Percentiles rank a stretch among this genome's conserved stretches.
These are phyloP conservation scores for Rallus limicola DNA, from an alignment of 2,113 vertebrate species.

Conservation along the genomic window DNA sequence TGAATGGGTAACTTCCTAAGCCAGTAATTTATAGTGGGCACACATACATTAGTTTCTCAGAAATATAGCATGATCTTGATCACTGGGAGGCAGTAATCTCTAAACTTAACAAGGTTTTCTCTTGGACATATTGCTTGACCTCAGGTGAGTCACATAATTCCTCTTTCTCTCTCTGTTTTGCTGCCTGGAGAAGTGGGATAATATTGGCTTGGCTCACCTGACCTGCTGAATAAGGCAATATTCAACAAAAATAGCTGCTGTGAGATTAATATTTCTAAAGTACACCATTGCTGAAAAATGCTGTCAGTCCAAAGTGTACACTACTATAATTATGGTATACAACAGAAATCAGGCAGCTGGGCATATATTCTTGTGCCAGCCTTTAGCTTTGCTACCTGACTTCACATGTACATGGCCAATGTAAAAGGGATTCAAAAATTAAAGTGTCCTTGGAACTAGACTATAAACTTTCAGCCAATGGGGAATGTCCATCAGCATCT, in stretches of 20 bases:
- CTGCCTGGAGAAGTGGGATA: neutral
- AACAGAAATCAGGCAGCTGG: neutral
- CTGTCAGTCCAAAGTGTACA: neutral
- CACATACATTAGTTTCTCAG: neutral
- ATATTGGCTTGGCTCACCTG: neutral
- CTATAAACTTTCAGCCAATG: neutral
- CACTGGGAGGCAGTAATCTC: slow-evolving; percentile 7
- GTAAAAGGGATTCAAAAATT: neutral
- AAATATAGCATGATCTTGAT: neutral
- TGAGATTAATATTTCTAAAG: slow-evolving; percentile 11
- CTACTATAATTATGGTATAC: neutral
- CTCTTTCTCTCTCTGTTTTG: neutral
- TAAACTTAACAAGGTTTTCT: neutral
- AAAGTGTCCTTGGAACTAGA: slow-evolving; percentile 23
- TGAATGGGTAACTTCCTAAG: neutral
- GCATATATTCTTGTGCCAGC: neutral
- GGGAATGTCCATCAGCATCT: neutral
- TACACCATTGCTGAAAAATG: neutral
- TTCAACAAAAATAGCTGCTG: neutral
- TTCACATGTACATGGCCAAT: neutral
- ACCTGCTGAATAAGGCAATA: slow-evolving; percentile 5
- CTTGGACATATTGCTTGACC: neutral
- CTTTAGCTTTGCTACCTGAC: neutral
- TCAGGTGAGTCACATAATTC: neutral
- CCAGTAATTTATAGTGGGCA: neutral